Evolutionary conservation across 2,888 invertebrate species (phyloP).

Genomic region (Drosophila pseudotakahashii): DNA sequence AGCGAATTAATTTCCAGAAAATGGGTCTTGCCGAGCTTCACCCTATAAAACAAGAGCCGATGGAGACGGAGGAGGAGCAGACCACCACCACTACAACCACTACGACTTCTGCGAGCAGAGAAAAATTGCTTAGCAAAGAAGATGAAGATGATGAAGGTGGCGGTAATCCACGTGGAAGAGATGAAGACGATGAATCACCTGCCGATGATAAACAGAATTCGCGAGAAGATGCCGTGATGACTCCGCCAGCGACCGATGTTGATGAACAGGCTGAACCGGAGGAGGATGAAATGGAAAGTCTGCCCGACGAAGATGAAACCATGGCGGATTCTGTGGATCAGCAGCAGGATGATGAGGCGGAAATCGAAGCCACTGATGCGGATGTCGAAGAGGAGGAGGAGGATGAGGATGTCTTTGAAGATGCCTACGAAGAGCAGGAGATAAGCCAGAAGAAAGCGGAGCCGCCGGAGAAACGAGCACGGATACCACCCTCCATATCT

Average conservation of each 20-base stretch:
- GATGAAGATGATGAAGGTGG: slow-evolving; percentile 53
- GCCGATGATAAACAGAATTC: slow-evolving; percentile 29
- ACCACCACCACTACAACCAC: slow-evolving; percentile 59
- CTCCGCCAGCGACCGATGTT: slow-evolving; percentile 68
- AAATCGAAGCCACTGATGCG: slow-evolving; percentile 70
- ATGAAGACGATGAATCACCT: slow-evolving; percentile 12
- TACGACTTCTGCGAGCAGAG: slow-evolving; percentile 40
- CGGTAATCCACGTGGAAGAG: slow-evolving; percentile 8
- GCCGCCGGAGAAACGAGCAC: slow-evolving; percentile 38
- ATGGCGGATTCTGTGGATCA: slow-evolving; percentile 75
- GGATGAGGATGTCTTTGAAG: slow-evolving; percentile 64
- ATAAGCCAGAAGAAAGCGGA: slow-evolving; percentile 16
- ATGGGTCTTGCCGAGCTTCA: slow-evolving; percentile 40
- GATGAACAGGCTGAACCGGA: slow-evolving; percentile 51
- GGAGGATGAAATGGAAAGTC: slow-evolving; percentile 56
- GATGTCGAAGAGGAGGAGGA: slow-evolving; percentile 66
- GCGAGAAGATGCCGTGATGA: slow-evolving; percentile 59
- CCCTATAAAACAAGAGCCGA: slow-evolving; percentile 52
- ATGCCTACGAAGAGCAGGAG: slow-evolving; percentile 66
- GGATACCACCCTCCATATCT: slow-evolving; percentile 29
- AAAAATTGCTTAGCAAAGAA: slow-evolving; percentile 41
- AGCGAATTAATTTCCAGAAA: slow-evolving; percentile 68
- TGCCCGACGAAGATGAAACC: slow-evolving; percentile 65
- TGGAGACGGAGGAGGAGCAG: slow-evolving; percentile 53
- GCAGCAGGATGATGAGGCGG: slow-evolving; percentile 61